Percentiles rank a stretch among this genome's conserved stretches.
These are phyloP conservation scores for Pachymerium ferrugineum DNA, from an alignment of 2,888 invertebrate genomes.

Conservation along the genomic window DNA sequence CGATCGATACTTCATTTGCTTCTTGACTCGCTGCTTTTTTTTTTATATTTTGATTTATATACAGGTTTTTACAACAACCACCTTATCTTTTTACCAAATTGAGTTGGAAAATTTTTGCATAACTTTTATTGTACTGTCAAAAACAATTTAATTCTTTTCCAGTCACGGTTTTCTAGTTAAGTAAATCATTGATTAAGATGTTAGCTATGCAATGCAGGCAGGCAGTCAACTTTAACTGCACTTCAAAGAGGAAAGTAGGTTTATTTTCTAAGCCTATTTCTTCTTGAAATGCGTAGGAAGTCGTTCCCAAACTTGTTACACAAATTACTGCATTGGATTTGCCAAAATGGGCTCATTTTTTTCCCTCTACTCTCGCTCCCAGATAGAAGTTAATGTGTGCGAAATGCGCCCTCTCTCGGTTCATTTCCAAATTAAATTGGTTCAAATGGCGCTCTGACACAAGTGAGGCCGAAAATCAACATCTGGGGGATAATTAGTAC, in stretches of 20 bases:
- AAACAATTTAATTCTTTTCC: too few species aligned
- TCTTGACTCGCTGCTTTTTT: background rate
- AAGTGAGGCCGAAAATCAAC: constrained; percentile 27
- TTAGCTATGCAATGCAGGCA: too few species aligned
- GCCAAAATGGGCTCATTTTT: constrained; percentile 20
- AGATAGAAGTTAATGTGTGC: constrained; percentile 19
- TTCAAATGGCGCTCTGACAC: constrained; percentile 27
- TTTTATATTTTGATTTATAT: background rate
- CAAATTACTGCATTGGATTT: constrained; percentile 27
- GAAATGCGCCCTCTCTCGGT: constrained; percentile 21
- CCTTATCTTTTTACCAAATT: too few species aligned
- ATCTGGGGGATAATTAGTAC: constrained; percentile 24
- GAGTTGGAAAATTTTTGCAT: too few species aligned
- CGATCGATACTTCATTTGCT: constrained; percentile 25
- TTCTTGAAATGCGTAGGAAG: constrained; percentile 16
- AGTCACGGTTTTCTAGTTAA: too few species aligned
- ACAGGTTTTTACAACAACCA: background rate
- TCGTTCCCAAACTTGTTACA: constrained; percentile 22
- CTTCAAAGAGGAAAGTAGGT: background rate
- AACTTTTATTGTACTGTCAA: too few species aligned
- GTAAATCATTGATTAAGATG: too few species aligned
- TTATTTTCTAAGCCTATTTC: constrained; percentile 16
- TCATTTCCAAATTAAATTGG: constrained; percentile 24
- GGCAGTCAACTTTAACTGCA: background rate
- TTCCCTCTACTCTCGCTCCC: constrained; percentile 8